Conservation (phyloP, 92 coral and sea anemone genomes). For the Zoanthus sociatus region DNA sequence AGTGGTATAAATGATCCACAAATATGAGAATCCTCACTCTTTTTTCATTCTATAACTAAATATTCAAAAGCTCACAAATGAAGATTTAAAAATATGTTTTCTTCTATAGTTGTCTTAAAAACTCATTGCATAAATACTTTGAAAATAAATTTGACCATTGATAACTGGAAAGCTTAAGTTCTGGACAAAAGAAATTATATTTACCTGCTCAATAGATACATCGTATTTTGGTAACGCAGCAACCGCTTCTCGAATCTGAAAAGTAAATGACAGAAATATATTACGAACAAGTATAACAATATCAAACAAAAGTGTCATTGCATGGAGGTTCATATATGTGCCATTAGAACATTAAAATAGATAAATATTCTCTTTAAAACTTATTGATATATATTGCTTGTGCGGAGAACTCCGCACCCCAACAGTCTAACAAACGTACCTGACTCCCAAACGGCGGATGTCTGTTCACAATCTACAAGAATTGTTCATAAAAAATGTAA, state of each 20-base stretch:
- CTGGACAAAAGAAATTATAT: not conserved
- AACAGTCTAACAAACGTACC: conserved; percentile 56
- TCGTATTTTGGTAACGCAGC: conserved; percentile 90
- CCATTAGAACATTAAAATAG: no score
- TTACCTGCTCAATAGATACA: conserved; percentile 91
- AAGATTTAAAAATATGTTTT: not conserved
- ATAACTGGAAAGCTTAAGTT: not conserved
- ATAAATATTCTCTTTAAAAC: no score
- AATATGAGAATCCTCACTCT: not conserved
- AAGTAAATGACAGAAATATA: not conserved
- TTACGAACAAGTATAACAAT: not conserved
- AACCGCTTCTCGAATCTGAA: conserved; percentile 91
- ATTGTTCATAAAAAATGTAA: not conserved
- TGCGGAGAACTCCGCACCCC: not conserved
- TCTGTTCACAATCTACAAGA: conserved; percentile 90
- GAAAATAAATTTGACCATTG: not conserved
- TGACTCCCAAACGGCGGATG: conserved; percentile 99
- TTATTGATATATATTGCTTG: no score
- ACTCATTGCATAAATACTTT: no score
- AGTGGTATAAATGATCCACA: not conserved
- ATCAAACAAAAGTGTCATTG: not conserved
- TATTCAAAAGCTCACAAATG: no score
- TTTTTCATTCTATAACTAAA: not conserved
- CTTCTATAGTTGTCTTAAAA: not conserved
- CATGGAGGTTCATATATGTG: no score